Conservation (phyloP, 1,140 invertebrate genomes). For the Drosophila nikananu region DNA sequence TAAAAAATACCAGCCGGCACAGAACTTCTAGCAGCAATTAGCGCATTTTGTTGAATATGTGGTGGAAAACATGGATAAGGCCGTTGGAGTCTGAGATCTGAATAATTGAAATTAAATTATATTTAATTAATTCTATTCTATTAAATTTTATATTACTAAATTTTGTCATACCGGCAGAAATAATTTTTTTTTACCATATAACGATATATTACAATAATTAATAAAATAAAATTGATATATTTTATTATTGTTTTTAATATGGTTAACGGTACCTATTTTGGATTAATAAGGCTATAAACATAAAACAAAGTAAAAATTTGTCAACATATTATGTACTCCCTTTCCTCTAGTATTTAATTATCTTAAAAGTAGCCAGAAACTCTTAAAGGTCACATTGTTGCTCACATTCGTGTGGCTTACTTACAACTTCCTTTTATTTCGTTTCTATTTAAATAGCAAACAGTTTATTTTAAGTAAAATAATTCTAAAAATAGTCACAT, state of each 20-base stretch:
- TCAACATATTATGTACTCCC: neutral
- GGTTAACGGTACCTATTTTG: neutral
- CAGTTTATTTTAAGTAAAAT: constrained; percentile 60
- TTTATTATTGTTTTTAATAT: neutral
- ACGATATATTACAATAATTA: neutral
- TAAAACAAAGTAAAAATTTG: no score
- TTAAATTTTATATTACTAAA: neutral
- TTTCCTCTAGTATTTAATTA: neutral
- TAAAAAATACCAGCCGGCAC: constrained; percentile 18
- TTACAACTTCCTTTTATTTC: constrained; percentile 11
- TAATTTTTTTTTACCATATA: neutral
- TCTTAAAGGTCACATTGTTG: neutral
- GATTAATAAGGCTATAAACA: neutral
- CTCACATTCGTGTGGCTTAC: neutral
- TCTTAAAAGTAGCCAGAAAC: neutral
- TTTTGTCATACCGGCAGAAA: neutral
- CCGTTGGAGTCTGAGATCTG: neutral
- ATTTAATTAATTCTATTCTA: neutral
- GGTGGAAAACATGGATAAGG: neutral
- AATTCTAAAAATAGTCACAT: constrained; percentile 64
- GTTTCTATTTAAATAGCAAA: constrained; percentile 39
- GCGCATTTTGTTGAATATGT: neutral
- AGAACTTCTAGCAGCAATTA: neutral
- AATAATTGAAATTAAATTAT: neutral
- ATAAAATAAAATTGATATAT: neutral